Percentiles rank a stretch among this genome's conserved stretches.
Conservation (phyloP, 2,888 invertebrate genomes). For the Girardia tigrina region DNA sequence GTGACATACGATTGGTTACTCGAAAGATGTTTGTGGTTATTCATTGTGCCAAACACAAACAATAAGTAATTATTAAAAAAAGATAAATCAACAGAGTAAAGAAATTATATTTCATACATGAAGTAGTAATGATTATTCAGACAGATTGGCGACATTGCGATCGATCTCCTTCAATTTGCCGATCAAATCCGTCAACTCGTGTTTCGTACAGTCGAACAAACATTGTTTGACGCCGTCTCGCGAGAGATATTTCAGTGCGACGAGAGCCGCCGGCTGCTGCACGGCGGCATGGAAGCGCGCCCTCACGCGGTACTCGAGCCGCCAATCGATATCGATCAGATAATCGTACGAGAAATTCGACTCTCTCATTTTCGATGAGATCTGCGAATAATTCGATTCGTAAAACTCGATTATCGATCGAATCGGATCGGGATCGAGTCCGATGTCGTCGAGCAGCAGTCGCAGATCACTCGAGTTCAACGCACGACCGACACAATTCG, state of each 20-base stretch:
- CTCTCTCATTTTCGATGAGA: not conserved
- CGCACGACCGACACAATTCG: not conserved
- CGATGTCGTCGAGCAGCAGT: not conserved
- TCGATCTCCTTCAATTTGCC: constrained; percentile 12
- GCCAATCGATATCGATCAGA: constrained; percentile 11
- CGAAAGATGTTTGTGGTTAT: too few species aligned
- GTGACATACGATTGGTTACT: too few species aligned
- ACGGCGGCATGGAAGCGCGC: not conserved
- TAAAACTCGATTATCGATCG: not conserved
- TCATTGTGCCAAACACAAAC: too few species aligned
- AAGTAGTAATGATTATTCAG: too few species aligned
- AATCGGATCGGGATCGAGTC: not conserved
- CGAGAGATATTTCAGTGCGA: not conserved
- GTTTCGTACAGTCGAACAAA: not conserved
- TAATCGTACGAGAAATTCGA: not conserved
- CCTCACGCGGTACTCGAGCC: not conserved
- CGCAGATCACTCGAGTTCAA: not conserved
- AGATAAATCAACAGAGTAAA: too few species aligned
- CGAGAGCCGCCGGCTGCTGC: not conserved
- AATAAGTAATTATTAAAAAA: too few species aligned
- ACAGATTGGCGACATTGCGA: not conserved
- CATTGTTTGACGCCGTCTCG: not conserved
- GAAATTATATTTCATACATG: too few species aligned
- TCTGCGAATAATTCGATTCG: not conserved
- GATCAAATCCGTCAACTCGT: not conserved